A percentile compares a stretch with the other conserved stretches of the same genome.
phyloP scores from a whole-genome alignment of 2,888 invertebrate genomes.

The Rhingia campestris region DNA sequence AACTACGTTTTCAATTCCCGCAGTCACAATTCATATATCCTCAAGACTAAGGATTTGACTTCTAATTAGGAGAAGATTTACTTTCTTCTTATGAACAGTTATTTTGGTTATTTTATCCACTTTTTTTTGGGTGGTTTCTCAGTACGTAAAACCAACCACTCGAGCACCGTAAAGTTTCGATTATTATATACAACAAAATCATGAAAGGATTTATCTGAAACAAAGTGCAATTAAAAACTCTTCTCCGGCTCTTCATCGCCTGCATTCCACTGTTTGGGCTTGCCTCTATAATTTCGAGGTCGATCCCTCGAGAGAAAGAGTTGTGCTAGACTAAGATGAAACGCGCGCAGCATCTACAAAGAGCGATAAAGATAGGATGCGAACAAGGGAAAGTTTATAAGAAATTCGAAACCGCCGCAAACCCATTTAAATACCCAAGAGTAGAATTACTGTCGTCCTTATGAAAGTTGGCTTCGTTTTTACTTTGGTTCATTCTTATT shows the following conservation, averaged over 20 bases:
- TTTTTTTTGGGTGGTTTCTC: background rate
- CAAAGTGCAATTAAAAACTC: conserved; percentile 73
- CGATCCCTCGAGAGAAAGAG: conserved; percentile 17
- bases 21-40: conserved; percentile 51
- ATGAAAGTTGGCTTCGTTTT: conserved; percentile 37
- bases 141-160: conserved; percentile 3
- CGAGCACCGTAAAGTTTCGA: conserved; percentile 56
- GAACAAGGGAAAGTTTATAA: conserved; percentile 61
- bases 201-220: conserved; percentile 69
- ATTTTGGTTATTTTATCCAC: background rate
- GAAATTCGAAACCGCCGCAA: conserved; percentile 72
- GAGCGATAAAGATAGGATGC: conserved; percentile 48
- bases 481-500: conserved; percentile 13
- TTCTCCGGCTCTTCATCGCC: conserved; percentile 29
- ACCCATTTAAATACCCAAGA: conserved; percentile 72
- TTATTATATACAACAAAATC: conserved; percentile 65
- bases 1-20: conserved; percentile 38
- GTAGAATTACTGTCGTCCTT: conserved; percentile 70
- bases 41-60: conserved; percentile 59
- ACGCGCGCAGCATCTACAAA: conserved; percentile 30
- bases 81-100: conserved; percentile 31
- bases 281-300: conserved; percentile 51
- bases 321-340: conserved; percentile 28
- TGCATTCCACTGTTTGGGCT: background rate
- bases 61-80: conserved; percentile 62